Conservation (phyloP, 2,888 invertebrate species). For the Coenonympha arcania region DNA sequence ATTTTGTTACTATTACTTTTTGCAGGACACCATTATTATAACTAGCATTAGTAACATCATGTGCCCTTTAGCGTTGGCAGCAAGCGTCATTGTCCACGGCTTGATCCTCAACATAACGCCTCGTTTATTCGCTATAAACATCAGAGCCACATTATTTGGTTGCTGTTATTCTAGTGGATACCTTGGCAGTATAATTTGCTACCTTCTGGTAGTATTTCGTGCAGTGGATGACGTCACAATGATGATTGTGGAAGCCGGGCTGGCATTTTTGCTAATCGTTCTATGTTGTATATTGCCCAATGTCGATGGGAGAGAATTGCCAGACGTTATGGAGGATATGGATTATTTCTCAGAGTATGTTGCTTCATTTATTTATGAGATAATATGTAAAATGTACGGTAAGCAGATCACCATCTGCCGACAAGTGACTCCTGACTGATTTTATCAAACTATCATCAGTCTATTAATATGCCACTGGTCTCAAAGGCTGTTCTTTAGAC, state of each 20-base stretch:
- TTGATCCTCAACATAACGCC: constrained; percentile 54
- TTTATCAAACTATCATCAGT: no score
- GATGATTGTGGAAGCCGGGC: constrained; percentile 35
- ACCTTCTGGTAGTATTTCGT: constrained; percentile 42
- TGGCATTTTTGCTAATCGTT: constrained; percentile 36
- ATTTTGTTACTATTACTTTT: not conserved
- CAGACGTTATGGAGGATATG: constrained; percentile 60
- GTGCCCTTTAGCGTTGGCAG: constrained; percentile 44
- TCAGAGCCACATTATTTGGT: constrained; percentile 52
- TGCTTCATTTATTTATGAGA: not conserved
- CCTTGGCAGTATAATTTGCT: constrained; percentile 51
- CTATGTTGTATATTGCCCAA: constrained; percentile 48
- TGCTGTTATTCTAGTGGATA: constrained; percentile 55
- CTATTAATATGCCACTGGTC: no score
- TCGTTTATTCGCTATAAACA: constrained; percentile 52
- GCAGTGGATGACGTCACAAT: constrained; percentile 36
- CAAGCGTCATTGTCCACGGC: constrained; percentile 45
- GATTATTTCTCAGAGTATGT: constrained; percentile 61
- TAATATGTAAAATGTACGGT: not conserved
- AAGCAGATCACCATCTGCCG: no score
- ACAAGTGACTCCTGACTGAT: no score
- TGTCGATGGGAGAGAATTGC: constrained; percentile 58
- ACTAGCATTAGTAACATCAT: constrained; percentile 35
- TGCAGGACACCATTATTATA: no score
- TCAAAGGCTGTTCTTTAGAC: no score